Conservation (phyloP, 2,888 invertebrate genomes). For the Oscheius sp. region DNA sequence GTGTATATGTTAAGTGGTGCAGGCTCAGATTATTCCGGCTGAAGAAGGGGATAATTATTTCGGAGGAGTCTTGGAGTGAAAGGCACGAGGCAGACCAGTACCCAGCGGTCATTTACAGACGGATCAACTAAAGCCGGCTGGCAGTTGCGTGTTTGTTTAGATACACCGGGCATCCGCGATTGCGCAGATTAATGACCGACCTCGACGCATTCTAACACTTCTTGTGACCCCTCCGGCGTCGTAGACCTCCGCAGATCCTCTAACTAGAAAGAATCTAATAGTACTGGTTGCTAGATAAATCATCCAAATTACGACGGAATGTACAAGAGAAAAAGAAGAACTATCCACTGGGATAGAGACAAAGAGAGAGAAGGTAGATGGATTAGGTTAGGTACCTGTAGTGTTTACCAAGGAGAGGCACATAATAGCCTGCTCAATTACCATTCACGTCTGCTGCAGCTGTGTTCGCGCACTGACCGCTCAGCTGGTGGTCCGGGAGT, state of each 20-base stretch:
- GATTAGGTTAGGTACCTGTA: neutral
- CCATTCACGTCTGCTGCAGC: slow-evolving; percentile 19
- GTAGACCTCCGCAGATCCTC: neutral
- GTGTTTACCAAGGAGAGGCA: slow-evolving; percentile 21
- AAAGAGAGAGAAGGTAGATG: neutral
- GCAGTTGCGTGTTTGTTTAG: slow-evolving; percentile 29
- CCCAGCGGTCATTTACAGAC: slow-evolving; percentile 28
- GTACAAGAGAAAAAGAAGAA: neutral
- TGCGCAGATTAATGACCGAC: slow-evolving; percentile 28
- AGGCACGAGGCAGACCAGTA: slow-evolving; percentile 1
- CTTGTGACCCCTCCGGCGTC: slow-evolving; percentile 3
- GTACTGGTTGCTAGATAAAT: neutral
- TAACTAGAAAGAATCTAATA: slow-evolving; percentile 10
- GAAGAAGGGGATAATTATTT: slow-evolving; percentile 26
- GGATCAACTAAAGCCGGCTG: slow-evolving; percentile 25
- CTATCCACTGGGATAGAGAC: too few species aligned
- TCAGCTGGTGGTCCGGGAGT: too few species aligned
- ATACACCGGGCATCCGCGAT: slow-evolving; percentile 6
- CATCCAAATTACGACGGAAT: neutral
- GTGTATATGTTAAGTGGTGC: slow-evolving; percentile 13
- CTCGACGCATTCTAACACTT: slow-evolving; percentile 16
- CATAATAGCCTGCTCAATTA: slow-evolving; percentile 23
- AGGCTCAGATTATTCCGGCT: slow-evolving; percentile 21
- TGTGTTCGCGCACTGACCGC: slow-evolving; percentile 7
- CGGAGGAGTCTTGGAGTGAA: neutral